These are phyloP conservation scores for Heliangelus exortis DNA, from an alignment of 2,797 vertebrate genomes.

Conservation along the genomic window DNA sequence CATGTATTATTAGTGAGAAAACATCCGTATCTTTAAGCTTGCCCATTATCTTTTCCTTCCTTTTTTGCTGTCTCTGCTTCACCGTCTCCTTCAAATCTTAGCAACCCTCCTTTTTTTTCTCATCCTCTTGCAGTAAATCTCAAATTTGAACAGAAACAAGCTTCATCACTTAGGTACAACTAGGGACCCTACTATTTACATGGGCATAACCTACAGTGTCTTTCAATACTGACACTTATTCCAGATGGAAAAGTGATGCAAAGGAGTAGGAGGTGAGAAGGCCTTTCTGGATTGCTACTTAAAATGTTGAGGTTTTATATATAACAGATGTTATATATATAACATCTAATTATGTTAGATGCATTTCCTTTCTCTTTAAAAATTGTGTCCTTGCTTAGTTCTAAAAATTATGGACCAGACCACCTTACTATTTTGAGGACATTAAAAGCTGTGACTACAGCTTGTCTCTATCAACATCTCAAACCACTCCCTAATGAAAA, in stretches of 20 bases:
- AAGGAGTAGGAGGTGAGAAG: not conserved
- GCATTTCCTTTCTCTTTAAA: constrained; percentile 7
- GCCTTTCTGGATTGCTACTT: not conserved
- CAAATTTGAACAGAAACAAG: not conserved
- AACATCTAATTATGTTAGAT: not conserved
- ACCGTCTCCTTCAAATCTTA: not conserved
- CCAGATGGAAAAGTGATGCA: not conserved
- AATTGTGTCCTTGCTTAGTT: not conserved
- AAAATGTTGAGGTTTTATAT: not conserved
- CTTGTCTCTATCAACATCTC: not conserved
- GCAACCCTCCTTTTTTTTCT: not conserved
- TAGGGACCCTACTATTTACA: not conserved
- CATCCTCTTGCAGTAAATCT: not conserved
- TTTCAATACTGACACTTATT: not conserved
- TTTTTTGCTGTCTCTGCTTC: not conserved
- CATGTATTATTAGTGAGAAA: not conserved
- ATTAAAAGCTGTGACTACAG: constrained; percentile 17
- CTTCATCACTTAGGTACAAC: not conserved
- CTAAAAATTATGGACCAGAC: not conserved
- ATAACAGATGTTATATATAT: too few relatives aligned
- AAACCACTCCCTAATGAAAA: constrained; percentile 21
- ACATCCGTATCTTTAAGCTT: not conserved
- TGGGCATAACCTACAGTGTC: not conserved
- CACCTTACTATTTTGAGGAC: not conserved
- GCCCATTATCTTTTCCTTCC: not conserved